Percentiles rank a stretch among this genome's conserved stretches.
Evolutionary conservation across 1,140 invertebrate species (phyloP).

Genomic region (Listronotus bonariensis): DNA sequence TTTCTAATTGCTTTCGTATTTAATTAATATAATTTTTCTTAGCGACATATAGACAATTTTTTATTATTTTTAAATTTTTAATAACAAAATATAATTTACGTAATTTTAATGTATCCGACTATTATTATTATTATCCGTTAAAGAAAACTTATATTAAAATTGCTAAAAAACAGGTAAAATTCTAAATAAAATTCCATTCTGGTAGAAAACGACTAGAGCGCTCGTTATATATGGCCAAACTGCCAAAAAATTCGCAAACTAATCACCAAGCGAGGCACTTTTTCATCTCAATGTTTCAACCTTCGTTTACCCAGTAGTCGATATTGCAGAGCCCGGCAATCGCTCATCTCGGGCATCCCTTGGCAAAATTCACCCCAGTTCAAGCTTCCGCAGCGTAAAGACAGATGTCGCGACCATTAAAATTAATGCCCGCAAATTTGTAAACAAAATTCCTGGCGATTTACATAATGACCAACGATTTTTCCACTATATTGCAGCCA

Average conservation of each 20-base stretch:
- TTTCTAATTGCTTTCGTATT: too few species aligned
- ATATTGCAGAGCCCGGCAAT: slow-evolving; percentile 21
- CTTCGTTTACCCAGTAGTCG: slow-evolving; percentile 20
- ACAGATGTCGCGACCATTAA: slow-evolving; percentile 47
- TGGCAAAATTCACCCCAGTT: slow-evolving; percentile 24
- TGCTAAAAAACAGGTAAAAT: too few species aligned
- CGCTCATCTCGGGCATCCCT: slow-evolving; percentile 18
- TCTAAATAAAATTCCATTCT: too few species aligned
- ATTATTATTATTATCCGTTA: too few species aligned
- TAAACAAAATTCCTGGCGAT: slow-evolving; percentile 44
- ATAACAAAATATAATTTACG: too few species aligned
- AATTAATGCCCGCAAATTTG: slow-evolving; percentile 44
- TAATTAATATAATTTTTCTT: too few species aligned
- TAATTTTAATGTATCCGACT: too few species aligned
- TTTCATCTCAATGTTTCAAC: slow-evolving; percentile 23
- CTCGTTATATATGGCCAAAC: slow-evolving; percentile 4
- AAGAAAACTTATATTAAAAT: too few species aligned
- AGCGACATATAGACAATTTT: too few species aligned
- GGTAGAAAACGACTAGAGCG: slow-evolving; percentile 4
- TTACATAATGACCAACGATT: slow-evolving; percentile 45
- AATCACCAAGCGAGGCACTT: slow-evolving; percentile 32
- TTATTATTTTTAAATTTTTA: too few species aligned
- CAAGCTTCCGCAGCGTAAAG: slow-evolving; percentile 38
- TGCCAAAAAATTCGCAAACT: slow-evolving; percentile 23
- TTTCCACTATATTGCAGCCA: slow-evolving; percentile 41